A percentile compares a stretch with the other conserved stretches of the same genome.
Conservation (phyloP, 2,888 invertebrate genomes). For the Pseudoips prasinana region DNA sequence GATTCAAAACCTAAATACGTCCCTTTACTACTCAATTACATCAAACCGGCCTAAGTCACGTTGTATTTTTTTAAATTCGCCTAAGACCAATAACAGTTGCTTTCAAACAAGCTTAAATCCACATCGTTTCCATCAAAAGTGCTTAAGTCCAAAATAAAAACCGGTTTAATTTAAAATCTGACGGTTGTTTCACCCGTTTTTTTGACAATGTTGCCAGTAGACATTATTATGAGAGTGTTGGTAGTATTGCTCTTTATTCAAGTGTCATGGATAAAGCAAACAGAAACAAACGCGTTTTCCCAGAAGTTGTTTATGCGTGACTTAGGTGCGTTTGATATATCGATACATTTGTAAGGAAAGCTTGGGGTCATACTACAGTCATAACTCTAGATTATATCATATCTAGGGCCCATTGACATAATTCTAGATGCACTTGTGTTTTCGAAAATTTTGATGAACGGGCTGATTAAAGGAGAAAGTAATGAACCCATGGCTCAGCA, state of each 20-base stretch:
- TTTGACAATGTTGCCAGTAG: conserved; percentile 12
- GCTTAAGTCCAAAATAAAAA: conserved; percentile 14
- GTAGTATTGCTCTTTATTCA: conserved; percentile 4
- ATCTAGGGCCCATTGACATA: no score
- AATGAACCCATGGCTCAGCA: no score
- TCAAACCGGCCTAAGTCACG: conserved; percentile 12
- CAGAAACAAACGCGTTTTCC: conserved; percentile 15
- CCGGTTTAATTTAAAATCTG: conserved; percentile 13
- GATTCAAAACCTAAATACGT: conserved; percentile 9
- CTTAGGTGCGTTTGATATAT: conserved; percentile 14
- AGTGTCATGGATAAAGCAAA: conserved; percentile 11
- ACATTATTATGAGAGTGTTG: conserved; percentile 14
- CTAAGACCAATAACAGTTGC: conserved; percentile 8
- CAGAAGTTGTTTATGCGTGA: conserved; percentile 17
- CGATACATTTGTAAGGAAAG: conserved; percentile 5
- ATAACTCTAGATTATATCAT: no score
- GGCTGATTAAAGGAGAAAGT: no score
- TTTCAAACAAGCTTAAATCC: conserved; percentile 14
- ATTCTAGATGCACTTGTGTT: no score
- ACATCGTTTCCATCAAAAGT: conserved; percentile 8
- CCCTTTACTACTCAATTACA: conserved; percentile 10
- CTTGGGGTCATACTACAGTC: no score
- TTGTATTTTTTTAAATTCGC: conserved; percentile 11
- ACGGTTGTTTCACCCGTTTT: conserved; percentile 14
- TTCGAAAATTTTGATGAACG: no score